phyloP scores from a whole-genome alignment of 2,888 invertebrate genomes.

The Cosmia pyralina region DNA sequence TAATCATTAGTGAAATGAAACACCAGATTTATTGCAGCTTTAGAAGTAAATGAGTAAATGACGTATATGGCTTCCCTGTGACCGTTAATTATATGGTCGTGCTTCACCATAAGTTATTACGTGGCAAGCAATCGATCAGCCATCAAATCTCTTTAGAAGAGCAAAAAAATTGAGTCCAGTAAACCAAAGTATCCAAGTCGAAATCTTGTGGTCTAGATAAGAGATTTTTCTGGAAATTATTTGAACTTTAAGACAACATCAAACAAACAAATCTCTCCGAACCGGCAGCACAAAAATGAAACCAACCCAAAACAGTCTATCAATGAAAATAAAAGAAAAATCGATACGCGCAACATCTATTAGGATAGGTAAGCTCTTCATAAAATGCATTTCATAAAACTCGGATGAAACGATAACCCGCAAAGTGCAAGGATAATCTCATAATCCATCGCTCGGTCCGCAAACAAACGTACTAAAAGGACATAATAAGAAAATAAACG shows the following conservation, averaged over 20 bases:
- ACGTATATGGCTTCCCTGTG: constrained; percentile 14
- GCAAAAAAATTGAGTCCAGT: background rate
- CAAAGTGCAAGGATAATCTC: constrained; percentile 79
- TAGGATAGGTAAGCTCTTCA: constrained; percentile 25
- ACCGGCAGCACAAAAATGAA: background rate
- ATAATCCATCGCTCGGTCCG: constrained; percentile 75
- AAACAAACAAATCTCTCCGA: background rate
- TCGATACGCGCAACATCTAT: constrained; percentile 14
- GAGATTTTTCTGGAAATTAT: background rate
- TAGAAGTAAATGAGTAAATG: constrained; percentile 8
- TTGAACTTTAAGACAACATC: background rate
- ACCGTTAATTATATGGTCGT: background rate
- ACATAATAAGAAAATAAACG: constrained; percentile 79
- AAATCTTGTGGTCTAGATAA: background rate
- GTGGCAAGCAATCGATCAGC: constrained; percentile 23
- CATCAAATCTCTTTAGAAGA: background rate
- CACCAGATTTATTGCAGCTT: constrained; percentile 8
- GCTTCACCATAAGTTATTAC: constrained; percentile 18
- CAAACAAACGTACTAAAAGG: constrained; percentile 69
- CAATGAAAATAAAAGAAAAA: constrained; percentile 17
- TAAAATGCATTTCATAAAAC: constrained; percentile 48
- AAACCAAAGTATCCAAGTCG: background rate
- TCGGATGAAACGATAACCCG: constrained; percentile 60
- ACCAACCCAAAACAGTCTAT: background rate
- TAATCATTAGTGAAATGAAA: constrained; percentile 14